These are phyloP conservation scores for Hystrix cristata DNA, from an alignment of 2,113 vertebrate genomes.

Conservation along the genomic window DNA sequence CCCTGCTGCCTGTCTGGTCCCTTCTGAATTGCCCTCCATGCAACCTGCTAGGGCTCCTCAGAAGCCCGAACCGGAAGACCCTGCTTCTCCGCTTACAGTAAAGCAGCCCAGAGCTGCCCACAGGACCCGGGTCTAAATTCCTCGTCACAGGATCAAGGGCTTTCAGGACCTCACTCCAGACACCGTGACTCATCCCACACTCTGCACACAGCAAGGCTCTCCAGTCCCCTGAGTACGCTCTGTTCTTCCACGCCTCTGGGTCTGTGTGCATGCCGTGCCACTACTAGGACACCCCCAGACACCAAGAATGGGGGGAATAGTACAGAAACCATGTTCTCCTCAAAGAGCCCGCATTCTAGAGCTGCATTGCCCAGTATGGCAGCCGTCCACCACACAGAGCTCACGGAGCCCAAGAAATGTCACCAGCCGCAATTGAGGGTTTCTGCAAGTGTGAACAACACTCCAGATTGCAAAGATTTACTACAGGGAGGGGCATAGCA, in stretches of 20 bases:
- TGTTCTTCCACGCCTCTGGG: not conserved
- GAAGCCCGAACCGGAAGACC: conserved; percentile 6
- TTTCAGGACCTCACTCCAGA: not conserved
- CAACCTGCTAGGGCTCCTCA: not conserved
- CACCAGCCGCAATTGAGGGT: not conserved
- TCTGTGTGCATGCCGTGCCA: not conserved
- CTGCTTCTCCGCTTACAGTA: conserved; percentile 22
- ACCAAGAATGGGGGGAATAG: not conserved
- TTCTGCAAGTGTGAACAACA: not conserved
- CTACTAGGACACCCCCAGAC: not conserved
- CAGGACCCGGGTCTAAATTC: not conserved
- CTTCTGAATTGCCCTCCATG: not conserved
- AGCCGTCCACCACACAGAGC: not conserved
- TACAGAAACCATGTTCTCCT: not conserved
- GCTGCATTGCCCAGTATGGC: not conserved
- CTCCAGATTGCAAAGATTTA: not conserved
- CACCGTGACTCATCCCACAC: too few relatives aligned
- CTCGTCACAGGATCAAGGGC: not conserved
- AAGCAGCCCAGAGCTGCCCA: not conserved
- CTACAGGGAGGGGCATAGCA: not conserved
- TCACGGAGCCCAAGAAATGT: not conserved
- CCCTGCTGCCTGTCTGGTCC: not conserved
- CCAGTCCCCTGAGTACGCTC: not conserved
- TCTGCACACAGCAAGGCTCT: not conserved
- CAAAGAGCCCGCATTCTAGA: not conserved